These are phyloP conservation scores for Hystrix cristata DNA, from an alignment of 2,113 vertebrate species.

Conservation along the genomic window DNA sequence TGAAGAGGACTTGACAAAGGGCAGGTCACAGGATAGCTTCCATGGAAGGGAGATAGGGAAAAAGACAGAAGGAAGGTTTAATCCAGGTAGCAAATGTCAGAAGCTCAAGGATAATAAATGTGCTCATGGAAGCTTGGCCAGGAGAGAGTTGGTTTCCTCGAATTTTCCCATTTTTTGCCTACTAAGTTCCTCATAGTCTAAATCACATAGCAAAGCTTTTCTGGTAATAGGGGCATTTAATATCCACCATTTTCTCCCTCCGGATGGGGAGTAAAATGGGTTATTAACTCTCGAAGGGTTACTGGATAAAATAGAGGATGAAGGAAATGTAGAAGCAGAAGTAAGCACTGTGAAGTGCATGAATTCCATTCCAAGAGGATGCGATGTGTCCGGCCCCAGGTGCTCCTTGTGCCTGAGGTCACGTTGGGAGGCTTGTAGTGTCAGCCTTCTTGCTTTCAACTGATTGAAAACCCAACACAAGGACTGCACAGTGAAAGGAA, in stretches of 20 bases:
- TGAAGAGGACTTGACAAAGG: not conserved
- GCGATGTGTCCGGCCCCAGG: not conserved
- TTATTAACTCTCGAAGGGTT: constrained; percentile 56
- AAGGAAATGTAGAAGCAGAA: constrained; percentile 41
- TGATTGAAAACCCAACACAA: not conserved
- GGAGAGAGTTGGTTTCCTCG: not conserved
- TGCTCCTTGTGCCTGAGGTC: not conserved
- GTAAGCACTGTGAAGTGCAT: not conserved
- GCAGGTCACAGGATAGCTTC: not conserved
- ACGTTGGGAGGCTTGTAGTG: not conserved
- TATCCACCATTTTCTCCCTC: not conserved
- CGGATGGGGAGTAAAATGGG: constrained; percentile 63
- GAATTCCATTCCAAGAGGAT: not conserved
- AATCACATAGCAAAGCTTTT: not conserved
- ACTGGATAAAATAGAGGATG: constrained; percentile 3
- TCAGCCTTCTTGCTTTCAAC: not conserved
- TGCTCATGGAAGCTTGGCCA: not conserved
- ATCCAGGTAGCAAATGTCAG: not conserved
- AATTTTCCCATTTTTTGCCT: not conserved
- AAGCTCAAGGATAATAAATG: not conserved
- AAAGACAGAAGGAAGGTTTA: not conserved
- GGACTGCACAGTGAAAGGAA: not conserved
- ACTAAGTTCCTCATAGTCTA: not conserved
- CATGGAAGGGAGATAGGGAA: not conserved
- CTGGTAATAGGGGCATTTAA: constrained; percentile 37